phyloP scores from a whole-genome alignment of 2,888 invertebrate species.

The Dryobota labecula region DNA sequence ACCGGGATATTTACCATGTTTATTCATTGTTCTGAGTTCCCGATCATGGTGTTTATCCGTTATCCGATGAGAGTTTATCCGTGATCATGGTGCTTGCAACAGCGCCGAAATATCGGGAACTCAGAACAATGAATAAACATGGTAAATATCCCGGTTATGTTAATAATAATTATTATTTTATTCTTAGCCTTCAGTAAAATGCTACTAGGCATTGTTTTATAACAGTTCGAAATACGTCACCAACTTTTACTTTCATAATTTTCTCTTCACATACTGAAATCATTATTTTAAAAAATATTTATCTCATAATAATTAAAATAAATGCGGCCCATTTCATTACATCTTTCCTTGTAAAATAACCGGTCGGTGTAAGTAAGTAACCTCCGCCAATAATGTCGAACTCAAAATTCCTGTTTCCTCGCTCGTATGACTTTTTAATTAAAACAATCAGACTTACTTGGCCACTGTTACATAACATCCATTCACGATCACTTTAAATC shows the following conservation, averaged over 20 bases:
- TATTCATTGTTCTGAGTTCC: too few species aligned
- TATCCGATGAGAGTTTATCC: too few species aligned
- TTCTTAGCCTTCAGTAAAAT: background rate
- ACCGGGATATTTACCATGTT: too few species aligned
- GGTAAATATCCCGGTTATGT: too few species aligned
- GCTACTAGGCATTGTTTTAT: background rate
- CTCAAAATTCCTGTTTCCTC: slow-evolving; percentile 51
- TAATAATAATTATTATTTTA: background rate
- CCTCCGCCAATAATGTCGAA: slow-evolving; percentile 43
- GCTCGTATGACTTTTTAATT: slow-evolving; percentile 53
- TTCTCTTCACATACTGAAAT: background rate
- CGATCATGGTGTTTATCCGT: too few species aligned
- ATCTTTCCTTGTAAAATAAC: slow-evolving; percentile 39
- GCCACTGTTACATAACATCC: slow-evolving; percentile 64
- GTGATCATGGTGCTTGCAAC: too few species aligned
- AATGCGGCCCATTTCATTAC: slow-evolving; percentile 20
- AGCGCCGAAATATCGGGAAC: too few species aligned
- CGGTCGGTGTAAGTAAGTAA: slow-evolving; percentile 45
- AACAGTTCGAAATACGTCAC: background rate
- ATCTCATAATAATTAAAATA: slow-evolving; percentile 2
- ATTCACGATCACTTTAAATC: slow-evolving; percentile 55
- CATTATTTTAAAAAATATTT: background rate
- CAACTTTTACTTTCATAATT: background rate
- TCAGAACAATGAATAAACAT: too few species aligned
- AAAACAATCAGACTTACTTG: slow-evolving; percentile 62